A percentile compares a stretch with the other conserved stretches of the same genome.
These are phyloP conservation scores for Chymomyza caudatula DNA, from an alignment of 2,888 invertebrate species.

Conservation along the genomic window DNA sequence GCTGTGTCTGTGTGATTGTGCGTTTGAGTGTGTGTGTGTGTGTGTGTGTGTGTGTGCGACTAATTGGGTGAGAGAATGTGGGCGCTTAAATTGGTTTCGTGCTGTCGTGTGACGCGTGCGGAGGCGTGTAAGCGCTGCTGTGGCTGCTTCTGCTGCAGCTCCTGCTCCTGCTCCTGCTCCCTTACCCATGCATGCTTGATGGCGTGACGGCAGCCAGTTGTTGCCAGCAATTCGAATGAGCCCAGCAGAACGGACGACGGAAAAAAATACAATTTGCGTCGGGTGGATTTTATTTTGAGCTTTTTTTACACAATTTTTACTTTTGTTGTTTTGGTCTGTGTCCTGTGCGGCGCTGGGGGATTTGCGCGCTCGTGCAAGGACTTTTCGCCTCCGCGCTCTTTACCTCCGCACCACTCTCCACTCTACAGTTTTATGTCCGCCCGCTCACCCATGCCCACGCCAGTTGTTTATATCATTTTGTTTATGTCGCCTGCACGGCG, in stretches of 20 bases:
- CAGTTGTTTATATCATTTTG: constrained; percentile 62
- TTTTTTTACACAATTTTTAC: constrained; percentile 18
- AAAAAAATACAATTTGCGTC: constrained; percentile 57
- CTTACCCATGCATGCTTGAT: constrained; percentile 57
- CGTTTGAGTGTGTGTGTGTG: constrained; percentile 17
- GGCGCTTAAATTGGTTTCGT: constrained; percentile 74
- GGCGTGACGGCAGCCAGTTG: constrained; percentile 70
- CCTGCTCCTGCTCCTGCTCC: constrained; percentile 22
- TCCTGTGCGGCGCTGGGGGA: constrained; percentile 44
- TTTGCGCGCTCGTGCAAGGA: constrained; percentile 64
- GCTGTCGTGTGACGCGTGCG: constrained; percentile 68
- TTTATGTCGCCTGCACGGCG: constrained; percentile 56
- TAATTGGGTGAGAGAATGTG: constrained; percentile 76
- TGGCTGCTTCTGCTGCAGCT: constrained; percentile 16
- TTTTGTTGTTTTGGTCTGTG: background rate
- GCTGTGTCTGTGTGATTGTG: constrained; percentile 9
- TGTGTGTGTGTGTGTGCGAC: constrained; percentile 65
- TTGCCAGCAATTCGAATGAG: constrained; percentile 66
- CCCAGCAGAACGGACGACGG: constrained; percentile 24
- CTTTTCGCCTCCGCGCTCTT: constrained; percentile 38
- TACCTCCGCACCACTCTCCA: background rate
- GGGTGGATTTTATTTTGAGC: constrained; percentile 59
- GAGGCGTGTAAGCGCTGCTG: constrained; percentile 62
- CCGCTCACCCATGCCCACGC: too few species aligned
- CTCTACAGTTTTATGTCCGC: too few species aligned